A percentile compares a stretch with the other conserved stretches of the same genome.
Evolutionary conservation across 2,888 invertebrate genomes (phyloP).

Genomic region (Auanema freiburgensis): DNA sequence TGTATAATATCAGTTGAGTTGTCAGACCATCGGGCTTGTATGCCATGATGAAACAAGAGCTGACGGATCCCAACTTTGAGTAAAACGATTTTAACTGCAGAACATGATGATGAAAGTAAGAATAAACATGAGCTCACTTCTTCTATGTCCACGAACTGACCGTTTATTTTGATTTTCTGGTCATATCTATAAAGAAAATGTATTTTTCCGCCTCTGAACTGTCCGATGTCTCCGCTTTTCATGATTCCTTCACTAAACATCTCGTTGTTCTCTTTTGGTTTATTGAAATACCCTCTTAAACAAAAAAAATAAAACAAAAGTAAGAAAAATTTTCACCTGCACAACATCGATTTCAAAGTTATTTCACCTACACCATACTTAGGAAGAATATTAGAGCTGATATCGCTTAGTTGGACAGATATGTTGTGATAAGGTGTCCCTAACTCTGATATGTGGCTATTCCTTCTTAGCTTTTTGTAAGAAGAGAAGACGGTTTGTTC

Average conservation of each 20-base stretch:
- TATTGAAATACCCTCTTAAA: too few species aligned
- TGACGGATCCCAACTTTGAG: too few species aligned
- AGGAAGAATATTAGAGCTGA: slow-evolving; percentile 15
- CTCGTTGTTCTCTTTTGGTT: too few species aligned
- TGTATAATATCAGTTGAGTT: too few species aligned
- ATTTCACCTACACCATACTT: slow-evolving; percentile 16
- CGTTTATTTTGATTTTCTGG: slow-evolving; percentile 48
- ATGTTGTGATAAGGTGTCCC: slow-evolving; percentile 38
- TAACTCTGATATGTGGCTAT: slow-evolving; percentile 18
- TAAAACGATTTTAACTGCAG: too few species aligned
- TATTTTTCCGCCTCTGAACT: slow-evolving; percentile 4
- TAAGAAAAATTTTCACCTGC: slow-evolving; percentile 5
- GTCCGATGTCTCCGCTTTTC: slow-evolving; percentile 26
- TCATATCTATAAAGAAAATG: slow-evolving; percentile 47
- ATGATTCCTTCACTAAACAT: neutral
- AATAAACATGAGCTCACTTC: slow-evolving; percentile 39
- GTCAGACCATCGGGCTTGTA: too few species aligned
- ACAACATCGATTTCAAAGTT: slow-evolving; percentile 1
- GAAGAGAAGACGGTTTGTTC: slow-evolving; percentile 55
- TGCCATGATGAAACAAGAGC: too few species aligned
- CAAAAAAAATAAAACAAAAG: too few species aligned
- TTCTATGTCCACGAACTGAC: slow-evolving; percentile 46
- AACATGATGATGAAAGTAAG: too few species aligned
- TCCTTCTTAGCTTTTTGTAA: slow-evolving; percentile 20
- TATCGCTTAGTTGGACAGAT: neutral